A percentile compares a stretch with the other conserved stretches of the same genome.
phyloP scores from a whole-genome alignment of 2,888 invertebrate species.

The Andrena dorsata region DNA sequence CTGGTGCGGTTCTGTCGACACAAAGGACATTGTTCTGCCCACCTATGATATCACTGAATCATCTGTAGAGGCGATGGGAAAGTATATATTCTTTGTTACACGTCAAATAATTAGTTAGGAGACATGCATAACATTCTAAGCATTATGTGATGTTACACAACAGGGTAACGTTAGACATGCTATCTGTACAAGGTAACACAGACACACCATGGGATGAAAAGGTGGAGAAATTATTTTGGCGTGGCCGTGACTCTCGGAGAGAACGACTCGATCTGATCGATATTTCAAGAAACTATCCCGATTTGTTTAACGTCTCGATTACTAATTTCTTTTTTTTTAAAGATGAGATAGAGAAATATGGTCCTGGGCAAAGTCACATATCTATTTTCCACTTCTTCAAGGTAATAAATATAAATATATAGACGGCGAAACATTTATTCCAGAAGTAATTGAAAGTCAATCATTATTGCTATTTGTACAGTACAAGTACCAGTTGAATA shows the following conservation, averaged over 20 bases:
- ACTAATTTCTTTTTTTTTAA: conserved; percentile 98
- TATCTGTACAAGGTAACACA: conserved; percentile 94
- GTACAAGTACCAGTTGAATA: conserved; percentile 97
- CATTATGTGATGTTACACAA: conserved; percentile 47
- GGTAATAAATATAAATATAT: conserved; percentile 86
- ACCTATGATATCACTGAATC: conserved; percentile 98
- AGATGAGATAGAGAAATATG: conserved; percentile 93
- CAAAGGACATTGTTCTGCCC: conserved; percentile 95
- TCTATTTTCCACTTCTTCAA: conserved; percentile 98
- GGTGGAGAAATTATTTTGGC: conserved; percentile 93
- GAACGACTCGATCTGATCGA: conserved; percentile 94
- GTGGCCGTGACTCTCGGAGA: conserved; percentile 95
- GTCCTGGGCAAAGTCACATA: conserved; percentile 93
- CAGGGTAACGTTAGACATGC: conserved; percentile 94
- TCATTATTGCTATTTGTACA: conserved; percentile 84
- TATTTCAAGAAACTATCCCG: conserved; percentile 90
- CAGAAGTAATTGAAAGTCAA: conserved; percentile 17
- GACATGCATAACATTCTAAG: neutral
- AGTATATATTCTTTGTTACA: conserved; percentile 86
- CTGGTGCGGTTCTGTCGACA: conserved; percentile 97
- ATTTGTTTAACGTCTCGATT: conserved; percentile 95
- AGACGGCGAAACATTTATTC: neutral
- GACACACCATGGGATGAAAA: conserved; percentile 91
- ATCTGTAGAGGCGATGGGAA: conserved; percentile 96
- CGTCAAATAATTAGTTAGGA: neutral